A percentile compares a stretch with the other conserved stretches of the same genome.
These are phyloP conservation scores for Dastarcus helophoroides DNA, from an alignment of 2,888 invertebrate genomes.

Conservation along the genomic window DNA sequence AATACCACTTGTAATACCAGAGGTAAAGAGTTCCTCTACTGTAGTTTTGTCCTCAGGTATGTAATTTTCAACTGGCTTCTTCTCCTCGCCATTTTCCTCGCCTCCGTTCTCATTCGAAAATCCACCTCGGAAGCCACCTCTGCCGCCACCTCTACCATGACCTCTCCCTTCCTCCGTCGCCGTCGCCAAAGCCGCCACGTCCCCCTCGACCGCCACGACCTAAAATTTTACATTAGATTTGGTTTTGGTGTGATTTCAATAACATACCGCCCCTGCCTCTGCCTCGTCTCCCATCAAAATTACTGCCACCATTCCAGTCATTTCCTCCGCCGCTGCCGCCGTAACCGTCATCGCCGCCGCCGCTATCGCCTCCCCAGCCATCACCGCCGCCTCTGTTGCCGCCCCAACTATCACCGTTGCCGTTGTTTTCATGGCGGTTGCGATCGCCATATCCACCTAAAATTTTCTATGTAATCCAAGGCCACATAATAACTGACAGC, in stretches of 20 bases:
- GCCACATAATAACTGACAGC: no score
- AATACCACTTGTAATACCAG: slow-evolving; percentile 66
- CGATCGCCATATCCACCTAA: no score
- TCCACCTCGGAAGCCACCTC: slow-evolving; percentile 17
- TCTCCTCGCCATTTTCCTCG: slow-evolving; percentile 11
- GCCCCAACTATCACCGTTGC: slow-evolving; percentile 11
- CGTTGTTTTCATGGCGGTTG: slow-evolving; percentile 10
- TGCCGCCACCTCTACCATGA: slow-evolving; percentile 19
- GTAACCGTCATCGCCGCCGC: slow-evolving; percentile 13
- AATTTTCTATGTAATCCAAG: no score
- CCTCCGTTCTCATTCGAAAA: slow-evolving; percentile 9
- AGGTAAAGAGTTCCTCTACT: slow-evolving; percentile 61
- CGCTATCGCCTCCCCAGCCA: slow-evolving; percentile 18
- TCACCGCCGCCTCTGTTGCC: slow-evolving; percentile 13
- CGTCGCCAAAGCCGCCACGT: slow-evolving; percentile 6
- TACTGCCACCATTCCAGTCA: slow-evolving; percentile 12
- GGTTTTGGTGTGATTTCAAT: slow-evolving; percentile 18
- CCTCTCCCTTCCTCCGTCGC: slow-evolving; percentile 18
- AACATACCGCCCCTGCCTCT: slow-evolving; percentile 20
- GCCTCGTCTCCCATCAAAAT: slow-evolving; percentile 14
- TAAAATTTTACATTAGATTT: no score
- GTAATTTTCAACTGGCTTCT: slow-evolving; percentile 49
- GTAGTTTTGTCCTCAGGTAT: slow-evolving; percentile 63
- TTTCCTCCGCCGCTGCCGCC: slow-evolving; percentile 14
- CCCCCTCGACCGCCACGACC: slow-evolving; percentile 13